phyloP scores from a whole-genome alignment of 2,888 invertebrate genomes.

The Helleia helle region DNA sequence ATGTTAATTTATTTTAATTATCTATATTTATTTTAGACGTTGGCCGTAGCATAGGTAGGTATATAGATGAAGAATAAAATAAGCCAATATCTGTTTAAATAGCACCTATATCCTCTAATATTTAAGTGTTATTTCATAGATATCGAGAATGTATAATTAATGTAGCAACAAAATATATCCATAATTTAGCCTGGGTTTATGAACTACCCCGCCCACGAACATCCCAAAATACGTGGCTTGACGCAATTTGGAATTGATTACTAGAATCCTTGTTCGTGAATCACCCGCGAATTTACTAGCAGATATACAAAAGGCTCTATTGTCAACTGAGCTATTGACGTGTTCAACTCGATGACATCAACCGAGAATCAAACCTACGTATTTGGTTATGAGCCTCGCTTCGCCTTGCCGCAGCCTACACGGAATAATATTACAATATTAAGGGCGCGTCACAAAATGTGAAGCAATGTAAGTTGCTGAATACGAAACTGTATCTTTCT shows the following conservation, averaged over 20 bases:
- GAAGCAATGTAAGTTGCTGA: conserved; percentile 8
- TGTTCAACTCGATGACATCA: conserved; percentile 24
- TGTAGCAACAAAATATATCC: no score
- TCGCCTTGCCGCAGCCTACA: conserved; percentile 25
- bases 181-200: not conserved
- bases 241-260: conserved; percentile 1
- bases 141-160: no score
- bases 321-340: conserved; percentile 12
- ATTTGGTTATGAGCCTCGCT: conserved; percentile 22
- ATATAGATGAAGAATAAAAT: no score
- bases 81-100: no score
- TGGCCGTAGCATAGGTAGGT: no score
- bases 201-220: not conserved
- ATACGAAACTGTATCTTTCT: conserved; percentile 3
- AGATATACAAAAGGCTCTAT: conserved; percentile 9
- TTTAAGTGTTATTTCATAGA: no score
- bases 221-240: not conserved
- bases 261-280: conserved; percentile 4
- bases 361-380: conserved; percentile 25
- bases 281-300: conserved; percentile 2
- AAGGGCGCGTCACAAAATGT: conserved; percentile 14
- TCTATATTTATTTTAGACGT: no score
- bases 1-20: no score
- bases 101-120: no score
- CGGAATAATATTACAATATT: conserved; percentile 18